These are phyloP conservation scores for Anas acuta DNA, from an alignment of 2,797 vertebrate genomes.

Conservation along the genomic window DNA sequence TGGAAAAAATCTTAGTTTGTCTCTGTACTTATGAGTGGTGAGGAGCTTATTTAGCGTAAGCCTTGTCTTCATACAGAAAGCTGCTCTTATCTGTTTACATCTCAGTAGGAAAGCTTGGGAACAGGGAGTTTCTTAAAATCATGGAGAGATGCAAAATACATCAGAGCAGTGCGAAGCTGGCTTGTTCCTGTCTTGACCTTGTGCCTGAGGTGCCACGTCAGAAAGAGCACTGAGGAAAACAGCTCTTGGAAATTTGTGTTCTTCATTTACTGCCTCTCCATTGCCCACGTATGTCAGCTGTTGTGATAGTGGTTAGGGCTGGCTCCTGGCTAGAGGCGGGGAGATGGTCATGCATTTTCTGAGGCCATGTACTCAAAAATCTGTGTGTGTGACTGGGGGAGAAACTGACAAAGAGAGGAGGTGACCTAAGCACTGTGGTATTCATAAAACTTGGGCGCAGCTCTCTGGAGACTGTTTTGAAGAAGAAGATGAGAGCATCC, in stretches of 20 bases:
- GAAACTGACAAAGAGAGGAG: not conserved
- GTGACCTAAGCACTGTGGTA: not conserved
- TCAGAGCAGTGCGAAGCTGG: too few species aligned
- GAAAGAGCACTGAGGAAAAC: not conserved
- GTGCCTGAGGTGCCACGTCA: not conserved
- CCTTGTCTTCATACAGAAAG: not conserved
- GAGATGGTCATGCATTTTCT: not conserved
- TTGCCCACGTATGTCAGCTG: accelerated
- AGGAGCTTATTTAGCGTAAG: not conserved
- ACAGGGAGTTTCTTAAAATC: not conserved
- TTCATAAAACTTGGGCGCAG: not conserved
- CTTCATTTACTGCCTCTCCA: not conserved
- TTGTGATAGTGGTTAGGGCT: not conserved
- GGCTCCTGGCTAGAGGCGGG: not conserved
- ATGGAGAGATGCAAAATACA: accelerated
- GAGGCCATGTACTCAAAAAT: not conserved
- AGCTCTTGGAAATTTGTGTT: accelerated
- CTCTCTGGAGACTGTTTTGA: not conserved
- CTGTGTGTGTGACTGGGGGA: not conserved
- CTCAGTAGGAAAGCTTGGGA: not conserved
- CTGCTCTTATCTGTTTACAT: not conserved
- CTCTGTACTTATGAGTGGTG: not conserved
- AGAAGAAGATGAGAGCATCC: not conserved
- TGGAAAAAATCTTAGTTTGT: not conserved
- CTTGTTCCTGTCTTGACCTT: not conserved